These are phyloP conservation scores for Entomobrya multifasciata DNA, from an alignment of 2,888 invertebrate species.

Conservation along the genomic window DNA sequence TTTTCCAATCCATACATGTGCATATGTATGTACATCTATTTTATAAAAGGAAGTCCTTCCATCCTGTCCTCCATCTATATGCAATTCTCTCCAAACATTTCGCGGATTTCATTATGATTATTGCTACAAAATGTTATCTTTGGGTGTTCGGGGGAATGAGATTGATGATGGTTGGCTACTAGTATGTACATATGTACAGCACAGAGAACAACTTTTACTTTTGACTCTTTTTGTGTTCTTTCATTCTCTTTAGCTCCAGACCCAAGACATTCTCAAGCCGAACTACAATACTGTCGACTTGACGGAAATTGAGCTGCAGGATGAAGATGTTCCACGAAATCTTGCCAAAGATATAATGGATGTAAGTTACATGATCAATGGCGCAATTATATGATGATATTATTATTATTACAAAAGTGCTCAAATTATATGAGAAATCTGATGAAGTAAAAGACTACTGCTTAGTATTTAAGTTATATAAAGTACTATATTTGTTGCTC, in stretches of 20 bases:
- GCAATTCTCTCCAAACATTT: neutral
- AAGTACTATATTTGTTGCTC: too few relatives aligned
- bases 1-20: neutral
- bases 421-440: neutral
- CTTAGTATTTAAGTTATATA: neutral
- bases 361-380: constrained; percentile 35
- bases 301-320: constrained; percentile 95
- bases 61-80: neutral
- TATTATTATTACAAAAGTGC: neutral
- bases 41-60: too few relatives aligned
- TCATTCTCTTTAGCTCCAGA: constrained; percentile 72
- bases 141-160: too few relatives aligned
- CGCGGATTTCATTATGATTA: constrained; percentile 38
- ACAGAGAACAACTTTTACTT: neutral
- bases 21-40: neutral
- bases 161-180: too few relatives aligned
- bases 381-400: neutral
- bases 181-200: neutral
- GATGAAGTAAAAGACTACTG: too few relatives aligned
- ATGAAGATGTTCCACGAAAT: constrained; percentile 89
- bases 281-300: constrained; percentile 98
- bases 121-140: constrained; percentile 10
- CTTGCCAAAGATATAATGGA: constrained; percentile 83
- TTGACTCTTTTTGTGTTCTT: neutral
- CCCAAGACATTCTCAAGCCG: constrained; percentile 93